These are phyloP conservation scores for Teleogryllus occipitalis DNA, from an alignment of 1,140 invertebrate species.

Conservation along the genomic window DNA sequence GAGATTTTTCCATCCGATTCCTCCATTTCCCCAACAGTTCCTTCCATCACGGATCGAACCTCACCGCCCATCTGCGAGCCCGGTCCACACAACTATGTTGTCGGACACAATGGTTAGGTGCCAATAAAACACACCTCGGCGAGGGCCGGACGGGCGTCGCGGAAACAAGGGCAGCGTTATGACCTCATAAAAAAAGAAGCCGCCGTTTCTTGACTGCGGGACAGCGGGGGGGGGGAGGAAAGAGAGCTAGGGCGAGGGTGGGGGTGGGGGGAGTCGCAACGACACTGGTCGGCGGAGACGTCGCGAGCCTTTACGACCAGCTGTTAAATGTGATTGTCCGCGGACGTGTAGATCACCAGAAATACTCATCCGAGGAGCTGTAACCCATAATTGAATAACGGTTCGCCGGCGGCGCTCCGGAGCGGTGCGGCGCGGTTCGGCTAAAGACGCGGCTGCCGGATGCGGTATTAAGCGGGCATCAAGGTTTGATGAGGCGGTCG, in stretches of 20 bases:
- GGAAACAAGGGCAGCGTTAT: not conserved
- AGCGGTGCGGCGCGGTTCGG: too few species aligned
- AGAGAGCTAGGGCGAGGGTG: not conserved
- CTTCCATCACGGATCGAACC: too few species aligned
- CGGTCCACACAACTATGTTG: not conserved
- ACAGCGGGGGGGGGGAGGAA: too few species aligned
- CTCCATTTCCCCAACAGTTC: too few species aligned
- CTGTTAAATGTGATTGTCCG: not conserved
- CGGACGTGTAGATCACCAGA: not conserved
- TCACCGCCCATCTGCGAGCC: too few species aligned
- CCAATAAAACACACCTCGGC: not conserved
- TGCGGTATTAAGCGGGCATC: too few species aligned
- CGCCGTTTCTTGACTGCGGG: not conserved
- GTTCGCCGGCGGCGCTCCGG: not conserved
- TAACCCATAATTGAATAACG: not conserved
- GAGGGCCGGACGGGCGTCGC: not conserved
- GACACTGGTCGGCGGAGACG: too few species aligned
- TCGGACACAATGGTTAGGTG: not conserved
- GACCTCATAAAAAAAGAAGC: not conserved
- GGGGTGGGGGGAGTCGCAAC: too few species aligned
- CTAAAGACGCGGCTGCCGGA: too few species aligned
- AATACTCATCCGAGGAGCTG: not conserved
- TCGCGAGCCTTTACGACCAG: not conserved
- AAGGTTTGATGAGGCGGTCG: too few species aligned
- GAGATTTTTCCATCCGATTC: too few species aligned